Evolutionary conservation across 2,113 vertebrate species (phyloP).

Genomic region (Peromyscus maniculatus): DNA sequence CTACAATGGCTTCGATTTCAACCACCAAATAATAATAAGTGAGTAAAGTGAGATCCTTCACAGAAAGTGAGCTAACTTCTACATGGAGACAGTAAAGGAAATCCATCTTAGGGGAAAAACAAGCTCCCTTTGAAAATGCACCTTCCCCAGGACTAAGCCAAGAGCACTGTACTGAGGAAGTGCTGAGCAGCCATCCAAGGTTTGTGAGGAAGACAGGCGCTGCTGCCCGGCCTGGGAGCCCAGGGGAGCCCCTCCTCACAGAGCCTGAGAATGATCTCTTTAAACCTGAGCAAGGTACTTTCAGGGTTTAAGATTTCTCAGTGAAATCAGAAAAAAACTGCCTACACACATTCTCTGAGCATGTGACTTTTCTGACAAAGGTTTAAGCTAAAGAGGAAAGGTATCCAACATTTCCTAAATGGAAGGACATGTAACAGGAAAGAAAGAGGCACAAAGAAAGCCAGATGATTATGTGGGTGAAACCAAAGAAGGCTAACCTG

Average conservation of each 20-base stretch:
- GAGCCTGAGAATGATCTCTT: neutral
- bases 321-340: neutral
- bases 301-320: slow-evolving; percentile 9
- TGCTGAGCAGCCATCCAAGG: neutral
- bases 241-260: neutral
- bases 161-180: neutral
- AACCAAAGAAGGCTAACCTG: neutral
- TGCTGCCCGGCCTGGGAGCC: neutral
- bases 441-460: neutral
- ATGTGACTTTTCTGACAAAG: slow-evolving; percentile 45
- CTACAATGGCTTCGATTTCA: neutral
- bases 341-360: neutral
- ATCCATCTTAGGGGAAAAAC: neutral
- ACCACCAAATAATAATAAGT: too few species aligned
- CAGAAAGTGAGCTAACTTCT: slow-evolving; percentile 9
- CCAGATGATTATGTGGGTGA: neutral
- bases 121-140: neutral
- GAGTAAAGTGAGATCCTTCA: too few species aligned
- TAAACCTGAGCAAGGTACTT: neutral
- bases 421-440: neutral
- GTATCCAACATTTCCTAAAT: neutral
- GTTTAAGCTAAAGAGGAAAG: neutral
- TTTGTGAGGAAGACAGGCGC: fast-evolving
- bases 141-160: neutral
- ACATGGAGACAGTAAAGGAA: neutral